phyloP scores from a whole-genome alignment of 2,113 vertebrate species.

The Hippolais icterina region DNA sequence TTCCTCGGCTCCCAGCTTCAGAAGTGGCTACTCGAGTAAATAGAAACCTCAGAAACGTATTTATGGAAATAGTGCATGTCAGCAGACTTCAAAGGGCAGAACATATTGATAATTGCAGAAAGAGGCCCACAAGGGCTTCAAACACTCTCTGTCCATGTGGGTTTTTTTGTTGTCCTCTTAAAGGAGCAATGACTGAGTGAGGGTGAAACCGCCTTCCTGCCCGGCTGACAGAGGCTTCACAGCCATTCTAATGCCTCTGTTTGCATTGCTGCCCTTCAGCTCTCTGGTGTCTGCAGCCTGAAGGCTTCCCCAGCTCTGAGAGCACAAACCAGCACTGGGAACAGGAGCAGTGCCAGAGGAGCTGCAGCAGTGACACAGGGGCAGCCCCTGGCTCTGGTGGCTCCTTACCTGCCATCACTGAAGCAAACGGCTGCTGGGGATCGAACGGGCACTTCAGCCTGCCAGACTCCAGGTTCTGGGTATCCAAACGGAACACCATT shows the following conservation, averaged over 20 bases:
- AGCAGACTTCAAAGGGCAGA: constrained; percentile 59
- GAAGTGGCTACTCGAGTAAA: constrained; percentile 35
- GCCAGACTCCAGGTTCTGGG: constrained; percentile 86
- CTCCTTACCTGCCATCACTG: constrained; percentile 90
- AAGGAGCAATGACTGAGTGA: background rate
- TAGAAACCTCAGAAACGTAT: constrained; percentile 50
- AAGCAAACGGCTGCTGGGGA: constrained; percentile 91
- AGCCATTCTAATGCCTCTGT: background rate
- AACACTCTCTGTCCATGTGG: background rate
- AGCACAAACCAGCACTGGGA: background rate
- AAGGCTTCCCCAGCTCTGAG: background rate
- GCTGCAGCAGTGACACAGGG: background rate
- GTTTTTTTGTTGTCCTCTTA: background rate
- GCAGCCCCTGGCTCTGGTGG: background rate
- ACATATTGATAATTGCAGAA: constrained; percentile 57
- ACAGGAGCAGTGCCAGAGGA: accelerated
- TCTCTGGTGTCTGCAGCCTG: background rate
- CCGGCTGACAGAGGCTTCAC: background rate
- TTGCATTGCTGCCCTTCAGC: background rate
- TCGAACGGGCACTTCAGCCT: constrained; percentile 96
- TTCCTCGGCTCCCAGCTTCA: constrained; percentile 17
- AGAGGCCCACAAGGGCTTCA: constrained; percentile 13
- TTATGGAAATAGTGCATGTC: constrained; percentile 59
- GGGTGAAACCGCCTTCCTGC: background rate
- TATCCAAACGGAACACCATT: constrained; percentile 81